Conservation (phyloP, 2,888 invertebrate genomes). For the Ectemnius lituratus region DNA sequence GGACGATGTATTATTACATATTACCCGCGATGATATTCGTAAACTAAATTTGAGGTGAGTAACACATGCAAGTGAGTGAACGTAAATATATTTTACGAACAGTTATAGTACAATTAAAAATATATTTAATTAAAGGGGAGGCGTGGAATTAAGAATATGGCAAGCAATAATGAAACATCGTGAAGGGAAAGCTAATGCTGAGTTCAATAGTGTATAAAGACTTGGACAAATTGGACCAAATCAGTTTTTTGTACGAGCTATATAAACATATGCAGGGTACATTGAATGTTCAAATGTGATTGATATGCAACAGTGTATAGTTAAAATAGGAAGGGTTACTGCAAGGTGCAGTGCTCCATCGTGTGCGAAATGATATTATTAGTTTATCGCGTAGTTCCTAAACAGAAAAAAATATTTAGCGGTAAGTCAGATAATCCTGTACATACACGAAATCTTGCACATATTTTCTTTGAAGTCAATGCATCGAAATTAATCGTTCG, state of each 20-base stretch:
- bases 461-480: constrained; percentile 22
- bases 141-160: constrained; percentile 92
- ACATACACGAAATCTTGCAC: constrained; percentile 34
- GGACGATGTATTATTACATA: constrained; percentile 87
- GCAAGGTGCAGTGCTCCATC: constrained; percentile 7
- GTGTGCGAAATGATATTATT: constrained; percentile 54
- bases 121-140: constrained; percentile 82
- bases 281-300: constrained; percentile 26
- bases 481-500: too few relatives aligned
- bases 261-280: constrained; percentile 44
- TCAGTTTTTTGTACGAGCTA: constrained; percentile 1
- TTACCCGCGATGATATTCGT: constrained; percentile 90
- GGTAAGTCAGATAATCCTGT: constrained; percentile 20
- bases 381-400: constrained; percentile 57
- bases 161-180: constrained; percentile 81
- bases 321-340: constrained; percentile 1
- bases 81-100: constrained; percentile 24
- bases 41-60: constrained; percentile 87
- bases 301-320: constrained; percentile 13
- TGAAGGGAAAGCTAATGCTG: constrained; percentile 7
- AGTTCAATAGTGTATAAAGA: constrained; percentile 3
- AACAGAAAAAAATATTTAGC: constrained; percentile 40
- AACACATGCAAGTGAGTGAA: not conserved
- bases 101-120: constrained; percentile 18
- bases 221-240: not conserved